These are phyloP conservation scores for Neotoxoptera formosana DNA, from an alignment of 1,140 invertebrate species.

Conservation along the genomic window DNA sequence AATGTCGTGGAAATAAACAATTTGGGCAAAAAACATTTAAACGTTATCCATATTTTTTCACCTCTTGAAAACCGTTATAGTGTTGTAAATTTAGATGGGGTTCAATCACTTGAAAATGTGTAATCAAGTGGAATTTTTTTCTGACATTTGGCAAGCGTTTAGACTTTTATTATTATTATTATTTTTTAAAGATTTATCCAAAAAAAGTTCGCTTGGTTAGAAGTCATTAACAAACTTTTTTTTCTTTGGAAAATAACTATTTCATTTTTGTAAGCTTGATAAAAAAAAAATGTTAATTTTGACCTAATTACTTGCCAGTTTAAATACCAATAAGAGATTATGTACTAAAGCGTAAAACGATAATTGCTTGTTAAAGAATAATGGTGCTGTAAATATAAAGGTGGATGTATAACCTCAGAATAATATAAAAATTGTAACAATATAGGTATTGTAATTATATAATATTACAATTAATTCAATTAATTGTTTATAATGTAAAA, in stretches of 20 bases:
- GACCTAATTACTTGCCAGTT: conserved; percentile 3
- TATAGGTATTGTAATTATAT: not conserved
- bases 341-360: not conserved
- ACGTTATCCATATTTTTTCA: not conserved
- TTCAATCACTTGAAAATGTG: conserved; percentile 30
- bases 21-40: not conserved
- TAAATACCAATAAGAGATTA: not conserved
- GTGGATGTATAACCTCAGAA: not conserved
- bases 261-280: not conserved
- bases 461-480: not conserved
- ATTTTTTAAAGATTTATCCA: not conserved
- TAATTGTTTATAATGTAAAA: not conserved
- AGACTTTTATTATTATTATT: not conserved
- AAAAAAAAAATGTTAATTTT: conserved; percentile 8
- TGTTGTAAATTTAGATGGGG: not conserved
- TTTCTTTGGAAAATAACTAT: not conserved
- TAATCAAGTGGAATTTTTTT: conserved; percentile 34
- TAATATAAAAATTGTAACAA: not conserved
- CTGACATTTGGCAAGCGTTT: conserved; percentile 21
- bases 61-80: not conserved
- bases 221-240: conserved; percentile 46
- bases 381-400: not conserved
- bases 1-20: not conserved
- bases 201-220: not conserved
- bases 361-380: not conserved